These are phyloP conservation scores for Heliconius eleuchia DNA, from an alignment of 1,140 invertebrate genomes.

Conservation along the genomic window DNA sequence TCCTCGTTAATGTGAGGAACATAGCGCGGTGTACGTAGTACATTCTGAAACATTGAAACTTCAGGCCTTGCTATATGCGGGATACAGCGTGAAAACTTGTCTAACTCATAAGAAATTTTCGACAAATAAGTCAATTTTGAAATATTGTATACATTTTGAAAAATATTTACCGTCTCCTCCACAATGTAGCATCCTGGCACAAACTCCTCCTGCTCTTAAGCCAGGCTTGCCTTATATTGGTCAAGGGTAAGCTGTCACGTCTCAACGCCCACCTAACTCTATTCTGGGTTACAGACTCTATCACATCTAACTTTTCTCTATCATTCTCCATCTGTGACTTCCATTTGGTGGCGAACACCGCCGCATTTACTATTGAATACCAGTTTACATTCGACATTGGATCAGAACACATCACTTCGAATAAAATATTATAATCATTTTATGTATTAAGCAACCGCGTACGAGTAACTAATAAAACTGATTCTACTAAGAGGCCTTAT, in stretches of 20 bases:
- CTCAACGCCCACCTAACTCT: conserved; percentile 49
- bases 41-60: too few relatives aligned
- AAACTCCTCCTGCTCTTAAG: conserved; percentile 57
- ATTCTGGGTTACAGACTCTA: conserved; percentile 12
- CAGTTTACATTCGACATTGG: conserved; percentile 32
- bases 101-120: too few relatives aligned
- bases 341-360: conserved; percentile 25
- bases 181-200: conserved; percentile 50
- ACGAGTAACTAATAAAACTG: conserved; percentile 24
- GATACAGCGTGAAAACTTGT: too few relatives aligned
- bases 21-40: too few relatives aligned
- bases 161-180: conserved; percentile 55
- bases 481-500: conserved; percentile 40
- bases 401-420: neutral
- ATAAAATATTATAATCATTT: neutral
- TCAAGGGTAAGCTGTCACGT: conserved; percentile 65
- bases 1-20: neutral
- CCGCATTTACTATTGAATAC: conserved; percentile 26
- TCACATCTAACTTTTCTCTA: conserved; percentile 20
- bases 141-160: too few relatives aligned
- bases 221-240: conserved; percentile 58
- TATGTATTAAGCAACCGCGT: neutral
- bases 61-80: too few relatives aligned
- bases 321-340: conserved; percentile 30
- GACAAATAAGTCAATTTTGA: too few relatives aligned